phyloP scores from a whole-genome alignment of 2,113 vertebrate genomes.

The Xenotilapia caudafasciata region DNA sequence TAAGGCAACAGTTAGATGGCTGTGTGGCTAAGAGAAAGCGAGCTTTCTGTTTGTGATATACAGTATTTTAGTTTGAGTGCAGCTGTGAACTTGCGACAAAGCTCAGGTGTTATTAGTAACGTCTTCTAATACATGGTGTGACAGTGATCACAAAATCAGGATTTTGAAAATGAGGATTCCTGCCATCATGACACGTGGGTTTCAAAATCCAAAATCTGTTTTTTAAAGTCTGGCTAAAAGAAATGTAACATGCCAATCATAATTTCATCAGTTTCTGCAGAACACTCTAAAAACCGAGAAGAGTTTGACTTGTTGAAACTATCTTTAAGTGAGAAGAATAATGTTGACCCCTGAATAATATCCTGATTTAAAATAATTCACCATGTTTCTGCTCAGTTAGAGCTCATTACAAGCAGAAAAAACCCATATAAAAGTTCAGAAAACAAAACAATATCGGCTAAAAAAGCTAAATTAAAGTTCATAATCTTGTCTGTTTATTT shows the following conservation, averaged over 20 bases:
- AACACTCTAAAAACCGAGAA: background rate
- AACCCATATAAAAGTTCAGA: background rate
- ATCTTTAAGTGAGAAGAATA: background rate
- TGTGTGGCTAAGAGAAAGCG: background rate
- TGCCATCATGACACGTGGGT: background rate
- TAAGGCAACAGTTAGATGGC: background rate
- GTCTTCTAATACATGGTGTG: background rate
- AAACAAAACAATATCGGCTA: background rate
- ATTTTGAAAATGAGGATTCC: background rate
- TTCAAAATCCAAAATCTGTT: background rate
- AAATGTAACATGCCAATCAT: background rate
- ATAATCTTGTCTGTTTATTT: background rate
- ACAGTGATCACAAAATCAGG: background rate
- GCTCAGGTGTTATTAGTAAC: background rate
- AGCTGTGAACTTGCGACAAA: background rate
- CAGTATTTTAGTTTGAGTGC: background rate
- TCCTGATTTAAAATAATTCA: background rate
- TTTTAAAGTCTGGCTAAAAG: background rate
- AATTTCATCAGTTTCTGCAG: rapidly evolving
- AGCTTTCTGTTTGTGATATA: background rate
- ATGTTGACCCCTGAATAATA: background rate
- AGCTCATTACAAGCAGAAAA: background rate
- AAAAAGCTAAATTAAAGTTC: background rate
- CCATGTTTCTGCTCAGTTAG: background rate
- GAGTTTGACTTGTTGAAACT: background rate